phyloP scores from a whole-genome alignment of 2,113 vertebrate species.

The Solea senegalensis region DNA sequence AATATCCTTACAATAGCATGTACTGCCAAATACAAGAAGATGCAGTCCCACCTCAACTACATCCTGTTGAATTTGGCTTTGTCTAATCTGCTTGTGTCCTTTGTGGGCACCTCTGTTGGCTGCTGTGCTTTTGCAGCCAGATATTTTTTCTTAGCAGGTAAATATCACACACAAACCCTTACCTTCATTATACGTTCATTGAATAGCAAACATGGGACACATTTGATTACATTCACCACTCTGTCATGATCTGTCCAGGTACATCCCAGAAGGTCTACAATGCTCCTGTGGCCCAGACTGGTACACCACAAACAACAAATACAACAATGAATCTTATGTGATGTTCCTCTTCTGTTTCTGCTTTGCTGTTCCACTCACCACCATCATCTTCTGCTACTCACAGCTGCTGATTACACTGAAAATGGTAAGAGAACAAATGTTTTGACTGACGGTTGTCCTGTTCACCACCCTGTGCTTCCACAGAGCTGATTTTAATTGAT shows the following conservation, averaged over 20 bases:
- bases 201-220: background rate
- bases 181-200: too few relatives aligned
- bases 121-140: conserved; percentile 66
- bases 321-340: conserved; percentile 83
- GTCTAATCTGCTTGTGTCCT: conserved; percentile 80
- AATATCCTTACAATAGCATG: conserved; percentile 78
- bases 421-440: conserved; percentile 63
- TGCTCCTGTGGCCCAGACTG: conserved; percentile 84
- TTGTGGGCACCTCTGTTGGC: conserved; percentile 74
- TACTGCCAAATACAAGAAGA: conserved; percentile 81
- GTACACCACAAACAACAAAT: conserved; percentile 82
- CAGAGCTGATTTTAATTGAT: background rate
- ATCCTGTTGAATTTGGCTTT: conserved; percentile 83
- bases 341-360: conserved; percentile 83
- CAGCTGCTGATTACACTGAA: conserved; percentile 80
- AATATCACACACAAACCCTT: background rate
- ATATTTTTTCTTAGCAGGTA: conserved; percentile 83
- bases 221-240: background rate
- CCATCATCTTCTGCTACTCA: conserved; percentile 78
- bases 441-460: background rate
- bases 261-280: conserved; percentile 83
- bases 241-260: conserved; percentile 58
- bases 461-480: too few relatives aligned
- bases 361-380: conserved; percentile 73
- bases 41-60: conserved; percentile 83